Conservation (phyloP, 2,113 vertebrate species). For the Dromaius novaehollandiae region DNA sequence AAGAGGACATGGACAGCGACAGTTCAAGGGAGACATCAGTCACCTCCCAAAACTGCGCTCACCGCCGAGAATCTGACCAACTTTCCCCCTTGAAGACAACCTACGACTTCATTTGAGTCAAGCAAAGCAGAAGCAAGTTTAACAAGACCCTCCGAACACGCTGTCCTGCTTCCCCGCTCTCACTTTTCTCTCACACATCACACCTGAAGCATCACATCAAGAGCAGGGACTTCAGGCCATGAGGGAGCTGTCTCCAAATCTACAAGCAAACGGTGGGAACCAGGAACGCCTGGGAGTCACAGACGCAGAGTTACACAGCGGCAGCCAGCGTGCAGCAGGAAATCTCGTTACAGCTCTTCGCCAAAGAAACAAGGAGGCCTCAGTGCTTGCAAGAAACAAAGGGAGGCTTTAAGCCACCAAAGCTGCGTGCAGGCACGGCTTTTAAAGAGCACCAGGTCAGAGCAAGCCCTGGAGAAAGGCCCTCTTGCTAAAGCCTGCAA, state of each 20-base stretch:
- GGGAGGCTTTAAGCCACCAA: not conserved
- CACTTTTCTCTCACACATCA: no score
- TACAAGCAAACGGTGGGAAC: not conserved
- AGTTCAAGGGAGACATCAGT: not conserved
- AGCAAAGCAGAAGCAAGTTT: not conserved
- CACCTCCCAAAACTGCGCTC: not conserved
- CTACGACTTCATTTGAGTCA: no score
- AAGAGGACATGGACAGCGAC: no score
- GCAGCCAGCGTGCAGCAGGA: not conserved
- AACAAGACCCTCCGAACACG: not conserved
- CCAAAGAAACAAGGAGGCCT: no score
- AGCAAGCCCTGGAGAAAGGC: no score
- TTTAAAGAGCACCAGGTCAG: no score
- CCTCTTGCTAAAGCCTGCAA: not conserved
- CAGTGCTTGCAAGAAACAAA: not conserved
- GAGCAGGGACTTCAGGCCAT: no score
- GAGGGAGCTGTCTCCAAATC: not conserved
- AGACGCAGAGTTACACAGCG: not conserved
- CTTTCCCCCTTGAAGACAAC: no score
- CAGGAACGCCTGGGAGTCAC: not conserved
- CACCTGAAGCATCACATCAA: not conserved
- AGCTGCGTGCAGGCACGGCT: accelerated
- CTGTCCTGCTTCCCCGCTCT: no score
- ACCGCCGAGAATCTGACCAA: accelerated
- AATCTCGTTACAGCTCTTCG: not conserved